Evolutionary conservation across 2,888 invertebrate species (phyloP), one percentile per base, ranked within the genome.

Genomic region (Macrostomum cliftonense): DNA sequence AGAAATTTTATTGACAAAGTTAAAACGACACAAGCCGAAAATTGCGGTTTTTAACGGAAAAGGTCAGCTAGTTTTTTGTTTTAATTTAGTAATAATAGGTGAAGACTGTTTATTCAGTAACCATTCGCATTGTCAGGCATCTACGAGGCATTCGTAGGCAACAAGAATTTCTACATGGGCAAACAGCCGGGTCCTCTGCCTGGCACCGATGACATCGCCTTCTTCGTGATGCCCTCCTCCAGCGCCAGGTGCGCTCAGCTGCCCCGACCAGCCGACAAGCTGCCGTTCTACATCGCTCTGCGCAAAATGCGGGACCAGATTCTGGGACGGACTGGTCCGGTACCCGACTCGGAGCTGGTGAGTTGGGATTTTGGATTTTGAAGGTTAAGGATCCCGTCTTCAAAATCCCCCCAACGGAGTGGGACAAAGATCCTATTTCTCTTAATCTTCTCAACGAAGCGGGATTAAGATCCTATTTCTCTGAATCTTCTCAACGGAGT

Each of bases 181-280:
- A 81, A 88, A 60, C 93, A 93, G 69, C 87, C 89, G 0, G 87
- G 86, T 64, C 78, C 82, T 54, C 79, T 93, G 58, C 87, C 86
- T 54, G 89, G 88, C 54, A 89, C 89, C 42, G 83, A 84, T 65
- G 89, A 28, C 28, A 28, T 28, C 28, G 28, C 28, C 5, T 4
- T 91, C 77, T 95, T 87, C 85, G 93, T 95, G 67, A 91, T 93
- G 91, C 93, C 93, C 56, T 93, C 91, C 49, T 91, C 91, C 46
- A 89, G 88, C 64, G 91, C 93, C 45, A 78, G 93, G 47, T 93
- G 89, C 74, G 88, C 93, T 39, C 91, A 93, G 71, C 75, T 93
- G 59, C 93, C 93, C n/a, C 78, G 91, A 59, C 89, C 91, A 17
- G 84, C 87, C 0, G 93, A 95, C 75, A 95, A 95, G 75, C 87